Percentiles rank a stretch among this genome's conserved stretches.
phyloP scores from a whole-genome alignment of 2,888 invertebrate genomes.

The Cetonia aurata region DNA sequence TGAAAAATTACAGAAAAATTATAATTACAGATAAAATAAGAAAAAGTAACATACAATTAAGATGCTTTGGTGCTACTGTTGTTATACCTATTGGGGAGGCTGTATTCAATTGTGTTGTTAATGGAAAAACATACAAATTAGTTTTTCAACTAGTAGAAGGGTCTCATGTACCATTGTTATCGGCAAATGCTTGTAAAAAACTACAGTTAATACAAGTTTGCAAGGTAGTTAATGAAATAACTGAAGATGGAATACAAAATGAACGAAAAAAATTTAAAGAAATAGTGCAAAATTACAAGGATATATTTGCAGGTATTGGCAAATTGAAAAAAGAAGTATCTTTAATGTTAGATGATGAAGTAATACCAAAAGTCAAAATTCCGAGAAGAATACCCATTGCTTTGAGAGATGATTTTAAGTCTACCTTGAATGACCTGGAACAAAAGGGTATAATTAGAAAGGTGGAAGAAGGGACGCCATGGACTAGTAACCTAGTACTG shows the following conservation, averaged over 20 bases:
- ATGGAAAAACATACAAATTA: slow-evolving; percentile 4
- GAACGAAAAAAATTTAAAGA: slow-evolving; percentile 4
- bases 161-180: slow-evolving; percentile 15
- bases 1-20: no score
- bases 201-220: slow-evolving; percentile 11
- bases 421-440: no score
- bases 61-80: slow-evolving; percentile 12
- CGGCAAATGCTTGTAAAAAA: slow-evolving; percentile 11
- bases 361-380: slow-evolving; percentile 18
- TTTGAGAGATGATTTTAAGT: not conserved
- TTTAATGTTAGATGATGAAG: slow-evolving; percentile 9
- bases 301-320: slow-evolving; percentile 39
- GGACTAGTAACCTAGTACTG: slow-evolving; percentile 31
- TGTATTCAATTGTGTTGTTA: slow-evolving; percentile 11
- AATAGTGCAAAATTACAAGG: not conserved
- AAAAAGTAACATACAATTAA: slow-evolving; percentile 3
- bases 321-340: not conserved
- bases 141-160: slow-evolving; percentile 15
- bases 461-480: not conserved
- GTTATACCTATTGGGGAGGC: slow-evolving; percentile 10
- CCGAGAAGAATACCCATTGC: slow-evolving; percentile 27
- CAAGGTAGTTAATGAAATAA: slow-evolving; percentile 9
- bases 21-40: no score
- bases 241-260: slow-evolving; percentile 13
- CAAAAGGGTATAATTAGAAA: no score